These are phyloP conservation scores for Agrotis segetum DNA, from an alignment of 2,888 invertebrate species.

Conservation along the genomic window DNA sequence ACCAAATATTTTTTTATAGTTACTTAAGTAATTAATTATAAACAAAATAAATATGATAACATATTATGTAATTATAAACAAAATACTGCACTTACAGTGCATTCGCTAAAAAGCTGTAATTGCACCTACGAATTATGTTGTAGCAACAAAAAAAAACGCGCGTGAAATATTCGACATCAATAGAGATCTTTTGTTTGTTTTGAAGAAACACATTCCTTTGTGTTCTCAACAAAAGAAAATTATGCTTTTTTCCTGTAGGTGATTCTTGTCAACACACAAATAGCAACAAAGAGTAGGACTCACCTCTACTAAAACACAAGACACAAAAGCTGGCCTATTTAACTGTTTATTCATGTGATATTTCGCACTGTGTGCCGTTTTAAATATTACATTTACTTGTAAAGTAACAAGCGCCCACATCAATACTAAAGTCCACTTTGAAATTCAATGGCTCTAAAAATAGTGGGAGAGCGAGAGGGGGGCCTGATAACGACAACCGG, in stretches of 20 bases:
- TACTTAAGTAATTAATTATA: no score
- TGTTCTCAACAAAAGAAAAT: conserved; percentile 36
- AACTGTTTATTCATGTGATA: conserved; percentile 32
- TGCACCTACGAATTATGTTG: conserved; percentile 9
- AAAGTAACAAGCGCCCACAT: conserved; percentile 64
- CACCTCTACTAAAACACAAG: conserved; percentile 37
- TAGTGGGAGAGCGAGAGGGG: conserved; percentile 70
- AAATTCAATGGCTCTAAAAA: conserved; percentile 75
- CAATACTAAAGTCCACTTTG: conserved; percentile 71
- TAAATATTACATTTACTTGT: conserved; percentile 55
- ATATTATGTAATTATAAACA: no score
- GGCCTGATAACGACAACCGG: conserved; percentile 71
- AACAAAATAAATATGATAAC: no score
- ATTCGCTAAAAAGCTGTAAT: no score
- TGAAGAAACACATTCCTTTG: conserved; percentile 34
- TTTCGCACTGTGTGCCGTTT: conserved; percentile 40
- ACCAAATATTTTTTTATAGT: no score
- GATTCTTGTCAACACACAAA: conserved; percentile 17
- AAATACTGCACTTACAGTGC: no score
- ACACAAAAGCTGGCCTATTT: conserved; percentile 37
- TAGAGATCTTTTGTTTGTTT: conserved; percentile 35
- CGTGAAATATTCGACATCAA: background rate
- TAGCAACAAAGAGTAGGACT: conserved; percentile 30
- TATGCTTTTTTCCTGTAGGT: conserved; percentile 5
- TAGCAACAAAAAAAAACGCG: background rate